Evolutionary conservation across 2,113 vertebrate species (phyloP).

Genomic region (Antechinus flavipes): DNA sequence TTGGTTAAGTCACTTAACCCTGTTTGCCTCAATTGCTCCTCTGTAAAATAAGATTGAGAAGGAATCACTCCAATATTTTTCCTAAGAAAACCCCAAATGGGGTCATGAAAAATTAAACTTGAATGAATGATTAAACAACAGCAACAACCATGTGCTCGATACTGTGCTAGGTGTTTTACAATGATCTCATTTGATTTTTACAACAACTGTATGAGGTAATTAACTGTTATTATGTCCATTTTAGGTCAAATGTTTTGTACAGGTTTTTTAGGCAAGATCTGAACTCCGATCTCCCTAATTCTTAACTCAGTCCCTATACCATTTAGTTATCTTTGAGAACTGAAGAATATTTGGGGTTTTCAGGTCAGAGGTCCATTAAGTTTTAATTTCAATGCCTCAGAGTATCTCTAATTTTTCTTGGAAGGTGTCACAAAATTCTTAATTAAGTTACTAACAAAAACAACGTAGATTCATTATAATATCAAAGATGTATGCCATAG

Average conservation of each 20-base stretch:
- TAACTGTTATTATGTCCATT: background rate
- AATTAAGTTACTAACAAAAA: background rate
- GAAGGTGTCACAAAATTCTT: background rate
- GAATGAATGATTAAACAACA: background rate
- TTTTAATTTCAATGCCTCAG: background rate
- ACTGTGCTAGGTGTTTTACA: background rate
- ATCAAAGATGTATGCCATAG: background rate
- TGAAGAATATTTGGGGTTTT: background rate
- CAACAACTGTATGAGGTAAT: background rate
- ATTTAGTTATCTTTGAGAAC: background rate
- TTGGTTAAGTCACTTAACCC: background rate
- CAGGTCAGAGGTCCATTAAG: background rate
- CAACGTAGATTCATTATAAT: background rate
- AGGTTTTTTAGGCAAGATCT: background rate
- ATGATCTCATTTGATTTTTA: background rate
- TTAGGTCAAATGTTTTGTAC: background rate
- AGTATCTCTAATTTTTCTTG: background rate
- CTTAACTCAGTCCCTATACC: background rate
- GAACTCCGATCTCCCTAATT: background rate
- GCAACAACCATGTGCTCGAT: background rate
- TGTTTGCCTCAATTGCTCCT: background rate
- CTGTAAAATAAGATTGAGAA: background rate
- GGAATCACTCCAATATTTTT: background rate
- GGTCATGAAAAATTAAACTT: background rate
- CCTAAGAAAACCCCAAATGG: background rate